phyloP scores from a whole-genome alignment of 2,888 invertebrate species.

The Lycia hirtaria region DNA sequence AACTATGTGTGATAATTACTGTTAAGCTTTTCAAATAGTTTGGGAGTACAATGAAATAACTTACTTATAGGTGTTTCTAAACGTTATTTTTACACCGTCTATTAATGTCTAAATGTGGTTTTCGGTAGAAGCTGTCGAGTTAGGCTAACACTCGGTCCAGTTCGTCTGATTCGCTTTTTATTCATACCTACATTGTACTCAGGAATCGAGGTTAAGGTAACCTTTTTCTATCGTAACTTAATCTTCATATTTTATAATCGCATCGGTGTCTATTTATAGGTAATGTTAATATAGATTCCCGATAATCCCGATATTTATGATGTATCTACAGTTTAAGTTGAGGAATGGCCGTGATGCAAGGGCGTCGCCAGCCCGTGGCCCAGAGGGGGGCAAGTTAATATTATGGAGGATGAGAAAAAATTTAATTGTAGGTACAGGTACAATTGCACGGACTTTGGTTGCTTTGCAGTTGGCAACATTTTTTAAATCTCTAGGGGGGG shows the following conservation, averaged over 20 bases:
- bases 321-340: no score
- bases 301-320: no score
- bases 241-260: conserved; percentile 30
- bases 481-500: no score
- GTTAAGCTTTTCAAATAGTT: conserved; percentile 82
- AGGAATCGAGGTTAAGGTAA: conserved; percentile 8
- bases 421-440: no score
- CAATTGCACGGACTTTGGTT: no score
- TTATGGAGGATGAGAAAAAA: no score
- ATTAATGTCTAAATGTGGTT: conserved; percentile 74
- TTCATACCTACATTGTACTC: conserved; percentile 7
- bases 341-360: no score
- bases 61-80: conserved; percentile 79
- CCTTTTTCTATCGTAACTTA: conserved; percentile 30
- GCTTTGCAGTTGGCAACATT: no score
- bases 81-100: conserved; percentile 85
- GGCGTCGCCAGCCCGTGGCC: no score
- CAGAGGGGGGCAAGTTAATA: no score
- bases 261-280: conserved; percentile 22
- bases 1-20: conserved; percentile 82
- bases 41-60: conserved; percentile 80
- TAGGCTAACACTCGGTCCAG: conserved; percentile 70
- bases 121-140: conserved; percentile 70
- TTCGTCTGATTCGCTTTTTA: conserved; percentile 23
- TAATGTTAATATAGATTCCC: conserved; percentile 14